Conservation (phyloP, 1,140 invertebrate genomes). For the Nomia melanderi region DNA sequence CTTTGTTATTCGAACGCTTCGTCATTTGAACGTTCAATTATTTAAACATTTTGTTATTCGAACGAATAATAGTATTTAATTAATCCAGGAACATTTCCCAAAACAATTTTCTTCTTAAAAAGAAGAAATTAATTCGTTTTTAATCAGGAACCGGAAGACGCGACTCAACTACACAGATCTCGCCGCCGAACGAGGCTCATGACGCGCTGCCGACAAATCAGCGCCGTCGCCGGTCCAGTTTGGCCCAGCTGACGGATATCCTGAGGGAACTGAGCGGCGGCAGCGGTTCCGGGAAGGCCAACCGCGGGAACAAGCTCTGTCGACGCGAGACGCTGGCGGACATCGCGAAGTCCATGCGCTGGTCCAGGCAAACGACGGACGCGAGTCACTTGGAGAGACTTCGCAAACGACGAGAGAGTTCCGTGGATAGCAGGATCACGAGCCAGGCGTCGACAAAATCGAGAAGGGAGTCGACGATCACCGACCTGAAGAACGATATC, state of each 20-base stretch:
- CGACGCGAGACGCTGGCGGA: conserved; percentile 92
- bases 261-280: conserved; percentile 89
- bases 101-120: too few species aligned
- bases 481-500: conserved; percentile 87
- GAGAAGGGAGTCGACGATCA: conserved; percentile 86
- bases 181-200: conserved; percentile 87
- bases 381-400: conserved; percentile 75
- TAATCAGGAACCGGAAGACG: conserved; percentile 84
- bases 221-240: conserved; percentile 88
- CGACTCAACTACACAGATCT: conserved; percentile 94
- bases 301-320: conserved; percentile 86
- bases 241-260: conserved; percentile 93
- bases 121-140: neutral
- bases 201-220: conserved; percentile 85
- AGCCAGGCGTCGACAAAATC: conserved; percentile 86
- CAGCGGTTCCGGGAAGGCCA: conserved; percentile 83
- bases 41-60: too few species aligned
- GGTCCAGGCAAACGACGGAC: conserved; percentile 83
- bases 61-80: too few species aligned
- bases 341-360: conserved; percentile 87
- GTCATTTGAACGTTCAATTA: too few species aligned
- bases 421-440: conserved; percentile 90
- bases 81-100: too few species aligned
- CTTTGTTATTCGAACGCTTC: too few species aligned
- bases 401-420: conserved; percentile 89